Base-by-base conservation (phyloP, 2,888 invertebrate species). In the Thereva nobilitata region DNA sequence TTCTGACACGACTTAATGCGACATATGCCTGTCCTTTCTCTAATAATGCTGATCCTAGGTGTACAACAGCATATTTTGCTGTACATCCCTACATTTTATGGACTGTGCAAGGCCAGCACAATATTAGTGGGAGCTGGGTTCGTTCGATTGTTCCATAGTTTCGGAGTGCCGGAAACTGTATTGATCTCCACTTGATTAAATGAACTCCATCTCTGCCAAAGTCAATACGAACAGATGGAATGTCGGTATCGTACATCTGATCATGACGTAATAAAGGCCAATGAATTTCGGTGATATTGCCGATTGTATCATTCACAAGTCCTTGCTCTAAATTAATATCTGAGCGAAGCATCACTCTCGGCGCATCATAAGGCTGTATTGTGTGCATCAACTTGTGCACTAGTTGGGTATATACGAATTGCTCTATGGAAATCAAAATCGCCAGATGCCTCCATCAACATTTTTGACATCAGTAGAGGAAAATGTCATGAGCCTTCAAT, bases 1-100 rank as follows among this genome's bases (percentile, higher is more conserved):
- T n/a, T n/a, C n/a, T n/a, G n/a, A n/a, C n/a, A 69, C 8, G 73
- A 70, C 73, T 73, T 44, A 73, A 67, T 54, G 75, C 73, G 23
- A 75, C 73, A 68, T 73, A 75, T 40, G 74, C 73, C 72, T 75
- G 73, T 47, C 74, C 73, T 52, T 41, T 66, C 63, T 67, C 71
- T 70, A 75, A 73, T 45, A 72, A 40, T 71, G 66, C 45, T 23
- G 70, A 47, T 52, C 71, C 72, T 41, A 74, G 57, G 55, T 74
- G 72, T 42, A n/a, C n/a, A n/a, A n/a, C n/a, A n/a, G n/a, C n/a
- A 73, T 56, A 68, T 42, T 72, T 70, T 10, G 70, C 72, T 38
- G 72, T 72, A 63, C 71, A 68, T 69, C 72, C n/a, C n/a, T n/a
- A n/a, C n/a, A n/a, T n/a, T n/a, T 66, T 66, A 52, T 66, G 57